Conservation (phyloP, 2,888 invertebrate genomes). For the Synanthedon myopaeformis region DNA sequence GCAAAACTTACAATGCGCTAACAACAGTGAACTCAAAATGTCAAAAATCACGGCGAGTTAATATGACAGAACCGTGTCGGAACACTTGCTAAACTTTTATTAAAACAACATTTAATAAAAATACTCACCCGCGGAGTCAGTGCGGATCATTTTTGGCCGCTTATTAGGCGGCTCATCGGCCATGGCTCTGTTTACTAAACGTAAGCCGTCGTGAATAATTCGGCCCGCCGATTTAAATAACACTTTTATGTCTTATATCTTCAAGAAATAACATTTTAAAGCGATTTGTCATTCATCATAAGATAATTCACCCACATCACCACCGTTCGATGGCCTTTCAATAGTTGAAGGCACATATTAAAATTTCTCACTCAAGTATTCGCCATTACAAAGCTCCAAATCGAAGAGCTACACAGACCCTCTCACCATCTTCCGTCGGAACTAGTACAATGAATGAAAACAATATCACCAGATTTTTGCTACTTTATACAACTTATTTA, state of each 20-base stretch:
- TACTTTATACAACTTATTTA: conserved; percentile 60
- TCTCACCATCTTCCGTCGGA: conserved; percentile 81
- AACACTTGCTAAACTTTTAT: conserved; percentile 1
- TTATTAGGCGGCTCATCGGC: conserved; percentile 97
- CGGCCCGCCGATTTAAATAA: conserved; percentile 71
- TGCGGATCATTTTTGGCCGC: conserved; percentile 91
- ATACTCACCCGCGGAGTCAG: conserved; percentile 83
- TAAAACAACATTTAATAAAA: conserved; percentile 19
- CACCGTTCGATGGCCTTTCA: conserved; percentile 77
- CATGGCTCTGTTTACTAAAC: conserved; percentile 83
- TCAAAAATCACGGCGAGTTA: conserved; percentile 42
- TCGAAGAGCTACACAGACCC: conserved; percentile 77
- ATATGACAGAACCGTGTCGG: conserved; percentile 45
- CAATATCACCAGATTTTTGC: conserved; percentile 72
- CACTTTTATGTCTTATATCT: conserved; percentile 67
- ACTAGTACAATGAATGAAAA: conserved; percentile 80
- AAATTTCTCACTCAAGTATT: conserved; percentile 79
- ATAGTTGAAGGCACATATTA: conserved; percentile 83
- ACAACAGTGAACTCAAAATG: conserved; percentile 9
- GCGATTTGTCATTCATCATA: conserved; percentile 66
- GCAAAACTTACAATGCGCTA: conserved; percentile 58
- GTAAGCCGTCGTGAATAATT: conserved; percentile 73
- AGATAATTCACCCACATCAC: conserved; percentile 74
- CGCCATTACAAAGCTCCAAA: conserved; percentile 83
- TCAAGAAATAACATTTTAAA: conserved; percentile 67